Evolutionary conservation across 1,140 invertebrate genomes (phyloP), one percentile per base, ranked within the genome.

Genomic region (Calephelis virginiensis): DNA sequence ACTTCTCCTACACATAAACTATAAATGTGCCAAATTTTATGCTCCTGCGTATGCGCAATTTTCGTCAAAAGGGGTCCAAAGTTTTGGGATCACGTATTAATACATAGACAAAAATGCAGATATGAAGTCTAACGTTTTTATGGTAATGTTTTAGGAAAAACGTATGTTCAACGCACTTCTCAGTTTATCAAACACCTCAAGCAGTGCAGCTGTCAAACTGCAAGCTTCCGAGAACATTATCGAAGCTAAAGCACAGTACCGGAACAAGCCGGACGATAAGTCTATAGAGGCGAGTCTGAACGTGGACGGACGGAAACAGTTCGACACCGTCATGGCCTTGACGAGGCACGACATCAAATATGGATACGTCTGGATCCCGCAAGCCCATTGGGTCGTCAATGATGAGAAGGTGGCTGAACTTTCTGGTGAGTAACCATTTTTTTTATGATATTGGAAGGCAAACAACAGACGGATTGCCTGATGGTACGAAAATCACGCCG

Each of bases 251-350:
- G 94, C 94, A 0, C 93, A 92, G 40, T 95, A 95, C 61, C 93
- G 93, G 69, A 94, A 94, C 78, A 92, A 93, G 8, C 92, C 93
- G 0, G 87, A 93, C 68, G 93, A 95, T 71, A 94, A 94, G 64
- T 93, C 93, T 46, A 78, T 95, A n/a, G 92, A 94, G 62, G 91
- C 95, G 1, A 93, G 92, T 9, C 79, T 95, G 1, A 93, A 95
- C 75, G 93, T 95, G 38, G 94, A 96, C 74, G 93, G 94, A 0
- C 92, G 93, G 17, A 95, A 95, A 73, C 94, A 95, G 77, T 92
- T 96, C 45, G 94, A 95, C 76, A 93, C 94, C 0, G 77, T 90
- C 1, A 85, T 92, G 86, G 84, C 89, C 5, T 67, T 91, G 14
- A 81, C 75, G 76, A 88, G 81, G 17, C 93, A 79, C 83, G 93